Percentiles rank a stretch among this genome's conserved stretches.
Evolutionary conservation across 2,113 vertebrate genomes (phyloP).

Genomic region (Salvator merianae): DNA sequence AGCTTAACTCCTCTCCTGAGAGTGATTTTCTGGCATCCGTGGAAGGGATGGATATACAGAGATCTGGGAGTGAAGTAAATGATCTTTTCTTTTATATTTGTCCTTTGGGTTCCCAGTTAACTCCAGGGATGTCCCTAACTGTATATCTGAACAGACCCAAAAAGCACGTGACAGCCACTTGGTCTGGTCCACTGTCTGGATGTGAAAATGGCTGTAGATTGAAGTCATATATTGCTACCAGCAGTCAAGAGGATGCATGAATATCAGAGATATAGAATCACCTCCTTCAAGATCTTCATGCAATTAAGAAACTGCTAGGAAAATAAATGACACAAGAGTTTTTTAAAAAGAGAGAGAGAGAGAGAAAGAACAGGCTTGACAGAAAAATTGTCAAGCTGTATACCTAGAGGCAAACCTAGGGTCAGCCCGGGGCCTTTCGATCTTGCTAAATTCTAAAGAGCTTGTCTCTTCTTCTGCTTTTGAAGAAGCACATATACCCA

Average conservation of each 20-base stretch:
- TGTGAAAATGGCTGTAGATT: neutral
- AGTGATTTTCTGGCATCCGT: too few relatives aligned
- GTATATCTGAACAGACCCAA: too few relatives aligned
- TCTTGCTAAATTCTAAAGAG: neutral
- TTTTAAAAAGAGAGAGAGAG: too few relatives aligned
- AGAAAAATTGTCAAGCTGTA: neutral
- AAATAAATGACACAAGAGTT: neutral
- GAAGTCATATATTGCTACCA: neutral
- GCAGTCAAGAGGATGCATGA: neutral
- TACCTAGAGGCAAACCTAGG: conserved; percentile 9
- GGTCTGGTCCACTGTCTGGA: too few relatives aligned
- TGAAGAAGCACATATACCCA: neutral
- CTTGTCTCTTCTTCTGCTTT: neutral
- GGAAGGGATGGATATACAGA: too few relatives aligned
- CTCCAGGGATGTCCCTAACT: too few relatives aligned
- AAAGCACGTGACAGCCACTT: too few relatives aligned
- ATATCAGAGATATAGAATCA: neutral
- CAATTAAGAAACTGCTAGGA: neutral
- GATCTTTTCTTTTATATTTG: too few relatives aligned
- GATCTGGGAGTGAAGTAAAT: too few relatives aligned
- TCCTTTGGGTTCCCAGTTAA: too few relatives aligned
- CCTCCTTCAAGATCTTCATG: neutral
- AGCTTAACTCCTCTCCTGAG: too few relatives aligned
- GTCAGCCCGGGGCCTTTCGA: neutral
- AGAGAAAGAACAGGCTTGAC: neutral